Evolutionary conservation across 2,113 vertebrate genomes (phyloP).

Genomic region (Peromyscus polionotus): DNA sequence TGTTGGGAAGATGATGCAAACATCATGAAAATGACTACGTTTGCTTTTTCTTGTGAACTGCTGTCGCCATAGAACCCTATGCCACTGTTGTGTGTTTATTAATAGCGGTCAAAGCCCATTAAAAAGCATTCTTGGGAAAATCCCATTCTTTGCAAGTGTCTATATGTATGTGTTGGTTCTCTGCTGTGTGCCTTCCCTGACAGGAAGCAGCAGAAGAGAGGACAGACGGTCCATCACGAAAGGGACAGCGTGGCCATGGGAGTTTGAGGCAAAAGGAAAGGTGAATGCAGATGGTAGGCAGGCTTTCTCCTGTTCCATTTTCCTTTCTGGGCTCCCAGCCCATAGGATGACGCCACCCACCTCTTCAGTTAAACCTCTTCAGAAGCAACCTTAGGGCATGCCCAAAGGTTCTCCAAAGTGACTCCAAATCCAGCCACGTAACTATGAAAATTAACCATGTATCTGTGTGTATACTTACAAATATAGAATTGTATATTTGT

Average conservation of each 20-base stretch:
- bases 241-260: neutral
- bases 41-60: neutral
- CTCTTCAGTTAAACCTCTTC: neutral
- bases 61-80: neutral
- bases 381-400: neutral
- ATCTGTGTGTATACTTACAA: neutral
- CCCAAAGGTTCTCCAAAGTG: neutral
- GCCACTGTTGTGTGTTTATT: neutral
- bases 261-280: neutral
- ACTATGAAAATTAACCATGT: neutral
- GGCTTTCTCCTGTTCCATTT: neutral
- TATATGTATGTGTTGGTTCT: neutral
- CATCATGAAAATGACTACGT: neutral
- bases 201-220: neutral
- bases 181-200: neutral
- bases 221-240: too few relatives aligned
- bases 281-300: neutral
- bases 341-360: neutral
- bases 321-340: neutral
- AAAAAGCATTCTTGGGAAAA: neutral
- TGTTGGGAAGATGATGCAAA: neutral
- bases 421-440: neutral
- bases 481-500: neutral
- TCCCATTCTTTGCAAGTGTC: neutral
- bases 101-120: slow-evolving; percentile 2